Conservation (phyloP, 2,113 vertebrate species). For the Mobula birostris region DNA sequence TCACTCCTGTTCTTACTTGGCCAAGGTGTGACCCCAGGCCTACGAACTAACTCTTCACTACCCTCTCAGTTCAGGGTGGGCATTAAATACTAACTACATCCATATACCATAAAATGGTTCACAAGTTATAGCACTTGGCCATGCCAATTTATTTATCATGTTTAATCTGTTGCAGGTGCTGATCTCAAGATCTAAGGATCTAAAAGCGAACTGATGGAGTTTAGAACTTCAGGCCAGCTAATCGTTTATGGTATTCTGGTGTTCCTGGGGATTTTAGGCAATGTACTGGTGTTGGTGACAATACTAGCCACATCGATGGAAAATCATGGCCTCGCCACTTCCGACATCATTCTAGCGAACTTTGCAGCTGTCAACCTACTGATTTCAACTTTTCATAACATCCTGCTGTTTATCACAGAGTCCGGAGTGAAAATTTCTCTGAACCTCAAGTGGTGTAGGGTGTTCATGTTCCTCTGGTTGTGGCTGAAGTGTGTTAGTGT, state of each 20-base stretch:
- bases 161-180: not conserved
- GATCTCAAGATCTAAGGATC: not conserved
- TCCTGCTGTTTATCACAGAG: slow-evolving; percentile 55
- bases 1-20: too few relatives aligned
- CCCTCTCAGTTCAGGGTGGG: too few relatives aligned
- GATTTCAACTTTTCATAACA: slow-evolving; percentile 58
- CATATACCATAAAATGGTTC: too few relatives aligned
- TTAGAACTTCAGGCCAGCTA: not conserved
- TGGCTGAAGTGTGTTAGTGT: slow-evolving; percentile 63
- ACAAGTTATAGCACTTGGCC: not conserved
- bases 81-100: too few relatives aligned
- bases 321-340: slow-evolving; percentile 42
- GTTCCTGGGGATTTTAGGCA: slow-evolving; percentile 56
- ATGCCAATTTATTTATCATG: not conserved
- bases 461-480: slow-evolving; percentile 68
- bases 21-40: too few relatives aligned
- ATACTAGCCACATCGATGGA: slow-evolving; percentile 51
- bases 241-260: slow-evolving; percentile 55
- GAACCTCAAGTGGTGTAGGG: slow-evolving; percentile 52
- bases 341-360: slow-evolving; percentile 65
- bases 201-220: not conserved
- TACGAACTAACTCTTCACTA: too few relatives aligned
- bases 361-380: slow-evolving; percentile 62
- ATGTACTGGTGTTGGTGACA: slow-evolving; percentile 52
- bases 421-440: slow-evolving; percentile 52